Percentiles rank a stretch among this genome's conserved stretches.
These are phyloP conservation scores for Hippocampus guttulatus DNA, from an alignment of 2,113 vertebrate species.

Conservation along the genomic window DNA sequence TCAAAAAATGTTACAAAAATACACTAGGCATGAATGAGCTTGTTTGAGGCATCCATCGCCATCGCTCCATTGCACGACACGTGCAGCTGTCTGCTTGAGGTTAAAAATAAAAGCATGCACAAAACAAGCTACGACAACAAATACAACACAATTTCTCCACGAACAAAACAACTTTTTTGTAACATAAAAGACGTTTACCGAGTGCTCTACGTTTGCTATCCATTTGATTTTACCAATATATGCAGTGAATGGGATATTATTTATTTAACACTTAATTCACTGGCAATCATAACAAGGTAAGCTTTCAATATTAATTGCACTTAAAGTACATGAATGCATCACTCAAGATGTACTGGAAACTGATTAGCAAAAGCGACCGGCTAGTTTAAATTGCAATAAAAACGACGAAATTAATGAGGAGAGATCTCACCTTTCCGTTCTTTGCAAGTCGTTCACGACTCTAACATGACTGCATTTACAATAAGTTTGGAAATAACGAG, in stretches of 20 bases:
- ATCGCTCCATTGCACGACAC: background rate
- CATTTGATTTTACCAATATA: too few species aligned
- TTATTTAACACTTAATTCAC: too few species aligned
- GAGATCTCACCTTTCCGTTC: background rate
- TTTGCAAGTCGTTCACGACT: background rate
- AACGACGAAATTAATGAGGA: background rate
- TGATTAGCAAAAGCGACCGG: background rate
- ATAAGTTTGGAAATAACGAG: background rate
- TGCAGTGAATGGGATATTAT: too few species aligned
- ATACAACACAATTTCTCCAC: background rate
- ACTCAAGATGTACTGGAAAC: background rate
- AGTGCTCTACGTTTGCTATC: background rate
- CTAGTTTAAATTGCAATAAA: background rate
- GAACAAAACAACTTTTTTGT: too few species aligned
- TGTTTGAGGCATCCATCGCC: background rate
- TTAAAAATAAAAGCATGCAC: background rate
- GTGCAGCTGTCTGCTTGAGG: slow-evolving; percentile 1
- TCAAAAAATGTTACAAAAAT: background rate
- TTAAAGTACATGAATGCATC: background rate
- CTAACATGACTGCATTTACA: background rate
- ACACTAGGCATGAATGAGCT: background rate
- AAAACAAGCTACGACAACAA: background rate
- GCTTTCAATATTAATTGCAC: background rate
- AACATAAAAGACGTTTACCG: background rate
- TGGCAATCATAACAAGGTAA: background rate